A percentile compares a stretch with the other conserved stretches of the same genome.
phyloP scores from a whole-genome alignment of 2,113 vertebrate species.

The Tragelaphus buxtoni region DNA sequence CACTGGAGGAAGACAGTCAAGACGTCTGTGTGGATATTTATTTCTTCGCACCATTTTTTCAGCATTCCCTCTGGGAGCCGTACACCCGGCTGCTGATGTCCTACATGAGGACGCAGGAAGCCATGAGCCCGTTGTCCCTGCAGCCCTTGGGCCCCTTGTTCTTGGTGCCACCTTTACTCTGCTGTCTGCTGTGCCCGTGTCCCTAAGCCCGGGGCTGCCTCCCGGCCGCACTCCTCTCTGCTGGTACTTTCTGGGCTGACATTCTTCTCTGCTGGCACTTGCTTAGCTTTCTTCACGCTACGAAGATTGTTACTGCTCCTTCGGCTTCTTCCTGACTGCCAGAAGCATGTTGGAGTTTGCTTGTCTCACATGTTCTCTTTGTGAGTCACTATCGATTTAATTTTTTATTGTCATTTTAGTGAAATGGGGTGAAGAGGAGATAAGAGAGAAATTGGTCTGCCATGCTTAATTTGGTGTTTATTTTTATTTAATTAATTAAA shows the following conservation, averaged over 20 bases:
- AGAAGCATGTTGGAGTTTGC: not conserved
- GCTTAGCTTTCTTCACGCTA: not conserved
- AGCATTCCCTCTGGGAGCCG: not conserved
- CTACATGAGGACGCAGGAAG: not conserved
- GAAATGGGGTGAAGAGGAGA: not conserved
- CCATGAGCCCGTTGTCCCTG: not conserved
- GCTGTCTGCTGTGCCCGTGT: not conserved
- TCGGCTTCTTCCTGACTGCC: not conserved
- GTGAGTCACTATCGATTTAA: not conserved
- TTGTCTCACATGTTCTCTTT: not conserved
- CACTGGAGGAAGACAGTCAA: not conserved
- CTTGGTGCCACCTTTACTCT: not conserved
- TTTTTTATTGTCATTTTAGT: slow-evolving; percentile 10
- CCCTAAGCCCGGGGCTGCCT: not conserved
- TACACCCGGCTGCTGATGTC: not conserved
- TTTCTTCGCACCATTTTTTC: not conserved
- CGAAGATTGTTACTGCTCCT: not conserved
- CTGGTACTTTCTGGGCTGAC: not conserved
- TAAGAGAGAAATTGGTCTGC: not conserved
- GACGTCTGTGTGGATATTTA: not conserved
- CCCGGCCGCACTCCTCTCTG: not conserved
- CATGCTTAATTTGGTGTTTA: not conserved
- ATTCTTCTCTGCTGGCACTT: not conserved
- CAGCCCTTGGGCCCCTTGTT: not conserved
- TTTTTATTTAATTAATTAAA: not conserved